These are phyloP conservation scores for Latrodectus geometricus DNA, from an alignment of 1,140 invertebrate species.

Conservation along the genomic window DNA sequence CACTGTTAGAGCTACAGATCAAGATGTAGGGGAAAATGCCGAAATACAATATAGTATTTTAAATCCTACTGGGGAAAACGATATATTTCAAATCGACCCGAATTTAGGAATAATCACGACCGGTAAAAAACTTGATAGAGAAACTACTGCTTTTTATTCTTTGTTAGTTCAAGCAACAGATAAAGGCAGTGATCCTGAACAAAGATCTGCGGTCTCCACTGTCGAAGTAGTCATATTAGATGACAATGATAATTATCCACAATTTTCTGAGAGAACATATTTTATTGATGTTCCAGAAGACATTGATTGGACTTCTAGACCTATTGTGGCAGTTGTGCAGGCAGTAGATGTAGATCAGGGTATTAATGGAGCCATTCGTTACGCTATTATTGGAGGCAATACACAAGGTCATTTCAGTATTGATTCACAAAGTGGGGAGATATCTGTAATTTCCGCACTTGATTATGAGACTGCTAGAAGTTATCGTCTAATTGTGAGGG, in stretches of 20 bases:
- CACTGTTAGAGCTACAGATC: slow-evolving; percentile 89
- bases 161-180: slow-evolving; percentile 86
- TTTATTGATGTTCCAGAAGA: slow-evolving; percentile 85
- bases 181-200: slow-evolving; percentile 77
- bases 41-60: slow-evolving; percentile 77
- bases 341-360: slow-evolving; percentile 91
- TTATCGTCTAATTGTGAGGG: slow-evolving; percentile 88
- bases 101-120: slow-evolving; percentile 88
- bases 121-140: slow-evolving; percentile 85
- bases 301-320: slow-evolving; percentile 81
- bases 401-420: slow-evolving; percentile 92
- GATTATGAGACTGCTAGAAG: slow-evolving; percentile 88
- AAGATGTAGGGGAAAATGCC: slow-evolving; percentile 88
- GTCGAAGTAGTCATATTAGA: slow-evolving; percentile 86
- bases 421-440: slow-evolving; percentile 90
- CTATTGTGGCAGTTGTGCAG: slow-evolving; percentile 85
- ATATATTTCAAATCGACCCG: slow-evolving; percentile 86
- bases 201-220: slow-evolving; percentile 82
- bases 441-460: slow-evolving; percentile 85
- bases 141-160: slow-evolving; percentile 86
- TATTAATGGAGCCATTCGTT: slow-evolving; percentile 88
- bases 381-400: slow-evolving; percentile 95
- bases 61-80: slow-evolving; percentile 81
- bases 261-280: slow-evolving; percentile 90
- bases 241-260: slow-evolving; percentile 96